Percentiles rank a stretch among this genome's conserved stretches.
Evolutionary conservation across 2,888 invertebrate species (phyloP).

Genomic region (Acrobasis consociella): DNA sequence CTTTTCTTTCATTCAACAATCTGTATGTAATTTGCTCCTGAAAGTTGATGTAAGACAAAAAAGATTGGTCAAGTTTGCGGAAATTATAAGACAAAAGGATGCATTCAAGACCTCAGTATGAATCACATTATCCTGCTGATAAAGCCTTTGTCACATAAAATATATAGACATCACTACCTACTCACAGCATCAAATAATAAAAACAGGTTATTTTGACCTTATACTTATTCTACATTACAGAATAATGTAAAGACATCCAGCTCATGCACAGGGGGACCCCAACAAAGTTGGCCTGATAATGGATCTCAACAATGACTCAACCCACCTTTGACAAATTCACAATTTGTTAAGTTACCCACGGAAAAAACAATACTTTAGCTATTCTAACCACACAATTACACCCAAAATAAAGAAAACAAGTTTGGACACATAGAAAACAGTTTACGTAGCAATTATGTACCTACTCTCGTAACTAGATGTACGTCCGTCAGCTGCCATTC

Average conservation of each 20-base stretch:
- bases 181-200: background rate
- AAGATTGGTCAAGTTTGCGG: background rate
- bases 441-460: conserved; percentile 64
- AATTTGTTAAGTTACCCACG: conserved; percentile 75
- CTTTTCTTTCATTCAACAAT: background rate
- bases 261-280: conserved; percentile 12
- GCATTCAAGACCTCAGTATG: conserved; percentile 1
- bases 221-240: background rate
- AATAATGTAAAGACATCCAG: background rate
- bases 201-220: conserved; percentile 5
- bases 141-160: conserved; percentile 25
- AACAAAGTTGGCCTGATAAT: conserved; percentile 53
- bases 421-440: conserved; percentile 54
- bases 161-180: conserved; percentile 37
- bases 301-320: conserved; percentile 79
- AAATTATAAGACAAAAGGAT: background rate
- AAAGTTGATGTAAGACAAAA: background rate
- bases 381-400: conserved; percentile 43
- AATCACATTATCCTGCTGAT: conserved; percentile 7
- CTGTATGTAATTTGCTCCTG: background rate
- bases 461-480: conserved; percentile 73
- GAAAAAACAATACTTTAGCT: conserved; percentile 67
- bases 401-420: conserved; percentile 48
- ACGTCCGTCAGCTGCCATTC: conserved; percentile 82
- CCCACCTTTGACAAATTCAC: conserved; percentile 79